These are phyloP conservation scores for Talpa occidentalis DNA, from an alignment of 2,113 vertebrate genomes.

Conservation along the genomic window DNA sequence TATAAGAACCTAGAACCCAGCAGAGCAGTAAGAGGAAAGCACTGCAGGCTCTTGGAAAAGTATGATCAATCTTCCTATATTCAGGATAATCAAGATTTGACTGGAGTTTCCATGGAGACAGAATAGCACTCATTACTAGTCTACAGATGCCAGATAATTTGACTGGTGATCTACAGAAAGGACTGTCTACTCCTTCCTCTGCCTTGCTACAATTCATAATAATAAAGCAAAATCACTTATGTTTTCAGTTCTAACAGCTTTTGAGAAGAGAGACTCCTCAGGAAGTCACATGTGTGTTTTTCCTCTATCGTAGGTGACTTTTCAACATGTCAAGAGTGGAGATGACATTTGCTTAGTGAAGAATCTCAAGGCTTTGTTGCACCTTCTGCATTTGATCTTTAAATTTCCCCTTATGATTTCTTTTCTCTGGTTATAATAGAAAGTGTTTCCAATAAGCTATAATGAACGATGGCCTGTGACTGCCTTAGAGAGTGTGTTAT, in stretches of 20 bases:
- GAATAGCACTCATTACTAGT: not conserved
- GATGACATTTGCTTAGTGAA: not conserved
- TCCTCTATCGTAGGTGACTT: not conserved
- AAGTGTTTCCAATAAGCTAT: not conserved
- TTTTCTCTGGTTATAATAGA: not conserved
- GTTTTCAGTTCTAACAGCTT: not conserved
- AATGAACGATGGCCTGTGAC: not conserved
- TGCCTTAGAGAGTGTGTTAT: not conserved
- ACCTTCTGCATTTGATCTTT: not conserved
- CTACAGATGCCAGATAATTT: not conserved
- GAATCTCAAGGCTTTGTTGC: not conserved
- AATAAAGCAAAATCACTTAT: not conserved
- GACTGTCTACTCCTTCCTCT: not conserved
- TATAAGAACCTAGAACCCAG: not conserved
- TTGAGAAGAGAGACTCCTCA: not conserved
- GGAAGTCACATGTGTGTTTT: not conserved
- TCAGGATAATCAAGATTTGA: not conserved
- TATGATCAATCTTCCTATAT: not conserved
- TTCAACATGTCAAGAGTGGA: not conserved
- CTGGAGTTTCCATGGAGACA: slow-evolving; percentile 35
- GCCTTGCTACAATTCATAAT: not conserved
- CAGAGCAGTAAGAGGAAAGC: not conserved
- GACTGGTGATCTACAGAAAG: not conserved
- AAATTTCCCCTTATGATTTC: not conserved
- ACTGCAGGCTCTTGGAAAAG: not conserved